Conservation (phyloP, 1,140 invertebrate genomes). For the Nasonia vitripennis region DNA sequence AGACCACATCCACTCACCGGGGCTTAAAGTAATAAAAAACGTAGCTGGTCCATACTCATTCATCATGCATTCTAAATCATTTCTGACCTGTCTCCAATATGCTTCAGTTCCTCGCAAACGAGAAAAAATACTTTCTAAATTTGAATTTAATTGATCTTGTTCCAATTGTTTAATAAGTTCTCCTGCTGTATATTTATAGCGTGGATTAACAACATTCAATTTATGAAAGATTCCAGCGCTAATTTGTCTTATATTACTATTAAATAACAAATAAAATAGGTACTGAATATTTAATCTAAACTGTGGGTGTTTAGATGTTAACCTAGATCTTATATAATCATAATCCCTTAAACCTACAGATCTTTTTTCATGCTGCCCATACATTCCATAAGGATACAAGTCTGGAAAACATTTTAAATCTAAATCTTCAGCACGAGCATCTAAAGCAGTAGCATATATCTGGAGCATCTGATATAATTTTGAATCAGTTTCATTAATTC, state of each 20-base stretch:
- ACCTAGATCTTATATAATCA: slow-evolving; percentile 59
- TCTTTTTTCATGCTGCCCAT: slow-evolving; percentile 59
- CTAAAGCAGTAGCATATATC: slow-evolving; percentile 55
- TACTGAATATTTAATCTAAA: slow-evolving; percentile 63
- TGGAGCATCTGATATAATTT: slow-evolving; percentile 65
- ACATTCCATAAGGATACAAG: slow-evolving; percentile 58
- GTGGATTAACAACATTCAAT: slow-evolving; percentile 59
- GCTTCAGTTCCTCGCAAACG: slow-evolving; percentile 59
- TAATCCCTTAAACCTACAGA: slow-evolving; percentile 52
- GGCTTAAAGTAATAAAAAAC: slow-evolving; percentile 66
- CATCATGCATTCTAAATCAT: slow-evolving; percentile 63
- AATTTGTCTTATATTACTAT: slow-evolving; percentile 54
- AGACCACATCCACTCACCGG: slow-evolving; percentile 63
- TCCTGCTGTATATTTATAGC: too few relatives aligned
- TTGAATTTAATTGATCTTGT: neutral
- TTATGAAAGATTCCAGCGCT: slow-evolving; percentile 62
- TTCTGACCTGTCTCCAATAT: slow-evolving; percentile 59
- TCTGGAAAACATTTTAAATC: slow-evolving; percentile 64
- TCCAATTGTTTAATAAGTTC: too few relatives aligned
- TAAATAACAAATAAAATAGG: slow-evolving; percentile 61
- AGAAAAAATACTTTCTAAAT: neutral
- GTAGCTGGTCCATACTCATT: slow-evolving; percentile 65
- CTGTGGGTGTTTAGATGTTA: slow-evolving; percentile 59
- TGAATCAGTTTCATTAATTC: slow-evolving; percentile 47
- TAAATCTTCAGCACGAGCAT: slow-evolving; percentile 54